Evolutionary conservation across 2,797 vertebrate genomes (phyloP), one percentile per base, ranked within the genome.

Genomic region (Bradypodion pumilum): DNA sequence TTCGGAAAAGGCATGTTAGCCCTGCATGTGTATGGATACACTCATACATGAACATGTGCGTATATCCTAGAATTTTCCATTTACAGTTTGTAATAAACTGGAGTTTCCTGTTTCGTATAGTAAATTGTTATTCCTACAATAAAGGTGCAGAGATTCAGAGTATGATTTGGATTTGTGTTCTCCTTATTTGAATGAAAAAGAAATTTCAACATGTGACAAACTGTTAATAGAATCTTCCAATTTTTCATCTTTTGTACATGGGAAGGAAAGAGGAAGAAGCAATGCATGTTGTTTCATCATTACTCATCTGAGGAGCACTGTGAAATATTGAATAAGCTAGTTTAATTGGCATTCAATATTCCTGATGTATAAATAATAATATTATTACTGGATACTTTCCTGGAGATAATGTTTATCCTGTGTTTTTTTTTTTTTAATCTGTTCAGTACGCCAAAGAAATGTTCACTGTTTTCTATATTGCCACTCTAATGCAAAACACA

Each of bases 351-450:
- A 84, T 37, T 32, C 1, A 52, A 8, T 25, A 66, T 63, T 7
- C n/a, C 66, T 42, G 66, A 42, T 76, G 37, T 1, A 0, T 35
- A 12, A 37, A 23, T 86, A 81, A 44, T 66, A 69, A 69, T 70
- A 69, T 0, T 42, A 27, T 74, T 75, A 35, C 72, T 78, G 81
- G 35, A 0, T 74, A 1, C 2, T 80, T 77, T 72, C 37, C 49
- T 65, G 81, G 21, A 37, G 12, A 46, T 83, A 16, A 46, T 83
- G 21, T 72, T 10, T 84, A 4, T 74, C 21, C 62, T 77, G 1
- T 2, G n/a, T n/a, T n/a, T n/a, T 86, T 70, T n/a, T 86, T 70
- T 35, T 83, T 90, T 87, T 46, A 84, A 79, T 75, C 56, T 1
- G 13, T 29, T 16, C 82, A 0, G 0, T 35, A 5, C 49, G 8